A percentile compares a stretch with the other conserved stretches of the same genome.
Conservation (phyloP, 2,888 invertebrate genomes). For the Leucoptera coffeella region DNA sequence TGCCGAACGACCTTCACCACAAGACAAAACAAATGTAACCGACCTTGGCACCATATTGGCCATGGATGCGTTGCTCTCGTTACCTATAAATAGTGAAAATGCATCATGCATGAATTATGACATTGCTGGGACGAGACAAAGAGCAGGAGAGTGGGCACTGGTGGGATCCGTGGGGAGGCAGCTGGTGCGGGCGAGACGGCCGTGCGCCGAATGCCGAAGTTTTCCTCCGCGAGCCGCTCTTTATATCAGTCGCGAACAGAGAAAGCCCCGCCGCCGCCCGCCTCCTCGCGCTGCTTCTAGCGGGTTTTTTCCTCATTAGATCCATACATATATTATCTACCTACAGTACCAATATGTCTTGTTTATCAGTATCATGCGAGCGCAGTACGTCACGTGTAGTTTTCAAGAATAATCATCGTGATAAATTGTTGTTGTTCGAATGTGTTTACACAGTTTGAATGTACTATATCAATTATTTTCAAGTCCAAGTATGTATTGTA, state of each 20-base stretch:
- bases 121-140: constrained; percentile 28
- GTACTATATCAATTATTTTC: not conserved
- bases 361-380: constrained; percentile 37
- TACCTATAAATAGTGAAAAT: constrained; percentile 33
- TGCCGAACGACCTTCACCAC: constrained; percentile 35
- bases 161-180: constrained; percentile 17
- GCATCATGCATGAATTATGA: constrained; percentile 29
- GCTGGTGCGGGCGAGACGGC: constrained; percentile 47
- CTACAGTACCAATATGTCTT: constrained; percentile 13
- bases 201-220: constrained; percentile 51
- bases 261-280: constrained; percentile 42
- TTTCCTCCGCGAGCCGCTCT: constrained; percentile 41
- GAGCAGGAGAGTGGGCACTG: constrained; percentile 22
- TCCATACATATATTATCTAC: constrained; percentile 29
- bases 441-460: not conserved
- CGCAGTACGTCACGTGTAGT: constrained; percentile 16
- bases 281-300: constrained; percentile 27
- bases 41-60: constrained; percentile 45
- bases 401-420: too few species aligned
- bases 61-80: constrained; percentile 34
- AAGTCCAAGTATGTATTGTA: not conserved
- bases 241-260: constrained; percentile 42
- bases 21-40: constrained; percentile 41
- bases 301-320: constrained; percentile 52
- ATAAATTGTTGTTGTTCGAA: not conserved